Conservation (phyloP, 2,888 invertebrate genomes). For the Leptopilina syphax region DNA sequence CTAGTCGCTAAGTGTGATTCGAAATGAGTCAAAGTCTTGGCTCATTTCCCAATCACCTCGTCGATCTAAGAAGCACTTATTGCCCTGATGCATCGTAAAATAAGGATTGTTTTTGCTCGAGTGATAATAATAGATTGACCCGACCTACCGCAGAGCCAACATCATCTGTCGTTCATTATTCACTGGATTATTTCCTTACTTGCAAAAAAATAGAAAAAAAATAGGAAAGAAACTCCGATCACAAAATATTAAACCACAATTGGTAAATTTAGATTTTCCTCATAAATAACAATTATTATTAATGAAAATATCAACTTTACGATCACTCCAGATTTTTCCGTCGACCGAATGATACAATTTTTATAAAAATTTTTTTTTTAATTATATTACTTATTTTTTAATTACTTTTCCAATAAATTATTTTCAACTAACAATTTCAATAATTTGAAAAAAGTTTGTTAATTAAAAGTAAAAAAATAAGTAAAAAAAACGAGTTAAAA, state of each 20-base stretch:
- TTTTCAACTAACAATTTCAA: too few species aligned
- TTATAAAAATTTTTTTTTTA: too few species aligned
- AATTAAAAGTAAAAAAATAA: too few species aligned
- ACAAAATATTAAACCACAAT: not conserved
- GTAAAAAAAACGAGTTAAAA: too few species aligned
- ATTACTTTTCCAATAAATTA: too few species aligned
- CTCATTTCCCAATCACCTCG: conserved; percentile 67
- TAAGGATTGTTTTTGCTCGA: conserved; percentile 64
- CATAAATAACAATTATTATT: not conserved
- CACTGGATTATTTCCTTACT: not conserved
- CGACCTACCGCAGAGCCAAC: conserved; percentile 22
- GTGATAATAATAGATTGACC: conserved; percentile 60
- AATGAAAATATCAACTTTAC: too few species aligned
- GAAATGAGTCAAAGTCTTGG: conserved; percentile 58
- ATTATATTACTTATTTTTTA: too few species aligned
- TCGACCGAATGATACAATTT: too few species aligned
- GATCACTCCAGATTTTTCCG: too few species aligned
- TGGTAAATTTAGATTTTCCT: too few species aligned
- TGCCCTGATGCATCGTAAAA: conserved; percentile 60
- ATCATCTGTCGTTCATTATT: conserved; percentile 36
- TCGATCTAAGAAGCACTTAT: conserved; percentile 63
- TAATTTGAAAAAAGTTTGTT: too few species aligned
- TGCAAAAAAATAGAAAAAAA: not conserved
- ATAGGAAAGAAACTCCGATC: not conserved
- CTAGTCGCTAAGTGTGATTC: not conserved